Evolutionary conservation across 2,113 vertebrate species (phyloP), one percentile per base, ranked within the genome.

Genomic region (Ia io): DNA sequence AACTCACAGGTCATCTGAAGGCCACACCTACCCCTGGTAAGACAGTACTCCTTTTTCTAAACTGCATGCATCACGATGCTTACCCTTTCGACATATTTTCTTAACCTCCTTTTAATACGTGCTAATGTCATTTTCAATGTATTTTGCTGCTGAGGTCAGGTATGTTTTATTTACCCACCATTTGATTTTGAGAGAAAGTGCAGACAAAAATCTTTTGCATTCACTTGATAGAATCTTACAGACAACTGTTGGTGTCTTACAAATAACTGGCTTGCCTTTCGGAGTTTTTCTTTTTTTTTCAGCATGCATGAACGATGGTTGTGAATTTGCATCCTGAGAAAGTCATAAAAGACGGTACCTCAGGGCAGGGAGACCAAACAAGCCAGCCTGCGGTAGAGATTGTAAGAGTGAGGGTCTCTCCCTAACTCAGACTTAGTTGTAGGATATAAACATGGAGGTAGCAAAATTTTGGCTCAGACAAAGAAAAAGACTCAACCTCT

Each of bases 311-410:
- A 94, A 71, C 76, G 70, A 86, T 59, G 53, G 35, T 9, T 53
- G 3, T 87, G 63, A 92, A 96, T 97, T 96, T 97, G 93, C 95
- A 95, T 96, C 91, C 70, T 4, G 90, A 96, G 91, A 97, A 96
- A 96, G 95, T 86, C 65, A 78, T 91, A 56, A 82, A 95, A 91
- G 10, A 63, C 76, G 56, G 53, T 35, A 47, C n/a, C 3, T 30
- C 40, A 59, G 61, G 49, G 87, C 56, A 78, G 56, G 37, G 69
- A 95, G 30, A 65, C 18, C 30, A 6, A 93, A 83, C 61, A 37
- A 78, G 18, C 20, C 40, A 79, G 11, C 13, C 17, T 37, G 0
- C 7, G 14, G 14, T 32, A 32, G 25, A 89, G 30, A 12, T 1
- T 88, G 17, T 32, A 30, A 96, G 25, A 78, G 3, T 37, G 37